A percentile compares a stretch with the other conserved stretches of the same genome.
Evolutionary conservation across 2,113 vertebrate genomes (phyloP).

Genomic region (Leuciscus idus): DNA sequence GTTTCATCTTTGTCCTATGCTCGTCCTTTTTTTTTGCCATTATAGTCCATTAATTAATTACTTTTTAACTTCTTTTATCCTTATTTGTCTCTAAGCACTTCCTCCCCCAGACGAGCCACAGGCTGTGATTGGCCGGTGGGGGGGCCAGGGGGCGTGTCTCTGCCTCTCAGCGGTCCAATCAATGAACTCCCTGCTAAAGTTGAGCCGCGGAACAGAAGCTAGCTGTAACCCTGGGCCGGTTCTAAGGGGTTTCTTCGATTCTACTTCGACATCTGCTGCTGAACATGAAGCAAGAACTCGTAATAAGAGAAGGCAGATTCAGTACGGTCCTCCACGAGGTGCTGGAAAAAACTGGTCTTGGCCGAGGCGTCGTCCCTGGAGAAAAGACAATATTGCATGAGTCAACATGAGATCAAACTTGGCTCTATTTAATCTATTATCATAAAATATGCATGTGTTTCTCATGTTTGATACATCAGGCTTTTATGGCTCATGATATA

Average conservation of each 20-base stretch:
- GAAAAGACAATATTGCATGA: neutral
- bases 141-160: conserved; percentile 22
- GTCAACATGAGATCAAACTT: neutral
- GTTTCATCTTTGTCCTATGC: neutral
- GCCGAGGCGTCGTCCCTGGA: conserved; percentile 86
- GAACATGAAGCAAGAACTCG: conserved; percentile 93
- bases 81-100: conserved; percentile 19
- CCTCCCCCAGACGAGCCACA: conserved; percentile 8
- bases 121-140: conserved; percentile 50
- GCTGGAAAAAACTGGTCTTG: conserved; percentile 88
- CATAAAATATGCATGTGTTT: neutral
- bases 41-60: neutral
- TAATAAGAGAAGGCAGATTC: conserved; percentile 91
- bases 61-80: conserved; percentile 21
- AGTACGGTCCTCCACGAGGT: conserved; percentile 91
- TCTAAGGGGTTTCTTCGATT: conserved; percentile 61
- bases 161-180: conserved; percentile 18
- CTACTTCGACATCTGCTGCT: conserved; percentile 91
- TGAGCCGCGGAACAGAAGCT: conserved; percentile 17
- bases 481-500: no score
- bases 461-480: no score
- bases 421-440: neutral
- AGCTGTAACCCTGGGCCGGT: conserved; percentile 4
- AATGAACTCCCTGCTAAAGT: conserved; percentile 43
- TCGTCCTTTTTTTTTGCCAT: neutral